Percentiles rank a stretch among this genome's conserved stretches.
phyloP scores from a whole-genome alignment of 2,888 invertebrate species.

The Salpingus planirostris region DNA sequence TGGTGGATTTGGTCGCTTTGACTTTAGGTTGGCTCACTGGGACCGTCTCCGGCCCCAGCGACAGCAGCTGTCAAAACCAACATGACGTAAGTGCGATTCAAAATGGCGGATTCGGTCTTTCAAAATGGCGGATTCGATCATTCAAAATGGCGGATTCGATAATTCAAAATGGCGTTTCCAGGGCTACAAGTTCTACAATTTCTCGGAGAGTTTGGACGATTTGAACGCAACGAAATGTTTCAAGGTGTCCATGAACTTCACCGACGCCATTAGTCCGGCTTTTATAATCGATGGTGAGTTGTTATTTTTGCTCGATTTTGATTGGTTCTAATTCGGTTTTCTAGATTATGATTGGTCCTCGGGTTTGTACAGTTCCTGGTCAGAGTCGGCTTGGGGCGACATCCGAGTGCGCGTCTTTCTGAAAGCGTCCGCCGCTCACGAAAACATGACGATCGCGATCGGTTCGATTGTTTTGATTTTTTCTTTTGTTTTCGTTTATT shows the following conservation, averaged over 20 bases:
- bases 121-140: not conserved
- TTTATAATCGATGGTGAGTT: conserved; percentile 59
- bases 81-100: not conserved
- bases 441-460: conserved; percentile 46
- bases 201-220: conserved; percentile 46
- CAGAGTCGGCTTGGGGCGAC: conserved; percentile 76
- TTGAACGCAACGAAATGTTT: conserved; percentile 60
- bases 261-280: conserved; percentile 74
- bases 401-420: conserved; percentile 72
- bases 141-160: not conserved
- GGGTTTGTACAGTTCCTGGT: conserved; percentile 76
- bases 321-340: conserved; percentile 16
- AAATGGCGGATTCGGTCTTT: not conserved
- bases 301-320: not conserved
- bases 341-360: conserved; percentile 70
- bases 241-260: conserved; percentile 63
- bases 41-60: conserved; percentile 32
- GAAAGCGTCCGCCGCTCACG: conserved; percentile 54
- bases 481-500: conserved; percentile 47
- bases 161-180: conserved; percentile 20
- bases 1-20: conserved; percentile 52
- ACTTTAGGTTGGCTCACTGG: conserved; percentile 56
- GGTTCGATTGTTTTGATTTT: conserved; percentile 45
- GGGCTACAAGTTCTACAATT: conserved; percentile 47
- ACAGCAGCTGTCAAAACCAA: conserved; percentile 42